phyloP scores from a whole-genome alignment of 2,888 invertebrate genomes.

The Ectemnius cavifrons region DNA sequence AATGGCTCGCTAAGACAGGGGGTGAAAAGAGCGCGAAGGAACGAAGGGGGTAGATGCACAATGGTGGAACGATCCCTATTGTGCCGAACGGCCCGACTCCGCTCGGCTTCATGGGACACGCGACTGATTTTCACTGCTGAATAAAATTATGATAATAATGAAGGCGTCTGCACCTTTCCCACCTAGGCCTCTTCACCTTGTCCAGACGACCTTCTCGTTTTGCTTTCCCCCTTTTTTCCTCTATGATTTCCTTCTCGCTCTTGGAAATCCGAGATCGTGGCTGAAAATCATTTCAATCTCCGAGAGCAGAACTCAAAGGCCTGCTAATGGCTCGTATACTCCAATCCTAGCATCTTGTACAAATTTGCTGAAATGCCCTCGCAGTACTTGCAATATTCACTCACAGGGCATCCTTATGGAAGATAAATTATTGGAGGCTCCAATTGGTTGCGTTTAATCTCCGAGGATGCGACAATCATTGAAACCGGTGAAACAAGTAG shows the following conservation, averaged over 20 bases:
- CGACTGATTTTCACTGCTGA: slow-evolving; percentile 73
- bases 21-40: slow-evolving; percentile 46
- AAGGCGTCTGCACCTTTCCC: slow-evolving; percentile 46
- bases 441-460: background rate
- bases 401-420: background rate
- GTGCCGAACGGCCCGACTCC: slow-evolving; percentile 49
- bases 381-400: background rate
- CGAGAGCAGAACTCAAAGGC: slow-evolving; percentile 38
- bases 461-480: too few relatives aligned
- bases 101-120: slow-evolving; percentile 61
- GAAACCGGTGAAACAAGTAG: background rate
- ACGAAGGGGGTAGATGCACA: slow-evolving; percentile 57
- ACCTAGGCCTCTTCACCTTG: slow-evolving; percentile 12
- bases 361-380: background rate
- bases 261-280: slow-evolving; percentile 16
- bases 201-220: slow-evolving; percentile 48
- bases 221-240: slow-evolving; percentile 60
- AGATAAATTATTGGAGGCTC: background rate
- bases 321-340: slow-evolving; percentile 39
- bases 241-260: background rate
- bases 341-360: background rate
- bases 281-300: slow-evolving; percentile 28
- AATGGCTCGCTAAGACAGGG: slow-evolving; percentile 42
- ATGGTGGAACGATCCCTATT: slow-evolving; percentile 65
- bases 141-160: slow-evolving; percentile 76